phyloP scores from a whole-genome alignment of 2,113 vertebrate genomes.

The Pagrus major region DNA sequence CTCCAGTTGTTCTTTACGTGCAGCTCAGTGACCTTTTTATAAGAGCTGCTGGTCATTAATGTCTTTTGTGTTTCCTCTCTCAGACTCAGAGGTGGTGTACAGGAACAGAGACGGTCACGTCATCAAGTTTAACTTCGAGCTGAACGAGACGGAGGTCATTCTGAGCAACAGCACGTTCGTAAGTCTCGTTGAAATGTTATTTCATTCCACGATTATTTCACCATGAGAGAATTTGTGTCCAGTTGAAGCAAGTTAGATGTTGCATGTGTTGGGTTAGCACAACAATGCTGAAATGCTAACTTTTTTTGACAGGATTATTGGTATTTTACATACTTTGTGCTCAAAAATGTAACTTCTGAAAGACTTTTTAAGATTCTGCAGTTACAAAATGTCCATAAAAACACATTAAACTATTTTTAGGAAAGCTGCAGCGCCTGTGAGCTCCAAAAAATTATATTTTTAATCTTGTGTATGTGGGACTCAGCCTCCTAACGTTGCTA shows the following conservation, averaged over 20 bases:
- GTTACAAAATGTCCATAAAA: background rate
- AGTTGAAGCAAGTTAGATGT: background rate
- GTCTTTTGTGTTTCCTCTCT: background rate
- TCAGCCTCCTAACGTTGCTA: background rate
- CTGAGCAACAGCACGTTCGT: conserved; percentile 95
- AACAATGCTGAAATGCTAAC: too few relatives aligned
- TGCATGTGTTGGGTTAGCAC: too few relatives aligned
- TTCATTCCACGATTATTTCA: background rate
- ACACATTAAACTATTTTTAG: background rate
- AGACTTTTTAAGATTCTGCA: background rate
- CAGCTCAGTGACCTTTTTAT: background rate
- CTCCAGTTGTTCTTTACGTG: background rate
- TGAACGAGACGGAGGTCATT: conserved; percentile 89
- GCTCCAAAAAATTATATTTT: background rate
- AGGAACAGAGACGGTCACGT: conserved; percentile 92
- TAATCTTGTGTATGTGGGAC: background rate
- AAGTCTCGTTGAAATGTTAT: conserved; percentile 62
- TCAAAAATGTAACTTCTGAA: too few relatives aligned
- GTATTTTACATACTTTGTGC: too few relatives aligned
- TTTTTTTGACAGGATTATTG: too few relatives aligned
- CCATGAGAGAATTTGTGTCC: background rate
- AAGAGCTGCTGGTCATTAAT: background rate
- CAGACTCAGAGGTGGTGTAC: conserved; percentile 93
- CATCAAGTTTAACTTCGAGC: conserved; percentile 90
- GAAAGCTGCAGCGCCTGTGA: background rate